Base-by-base conservation (phyloP, 2,797 vertebrate genomes). In the Clamator glandarius region DNA sequence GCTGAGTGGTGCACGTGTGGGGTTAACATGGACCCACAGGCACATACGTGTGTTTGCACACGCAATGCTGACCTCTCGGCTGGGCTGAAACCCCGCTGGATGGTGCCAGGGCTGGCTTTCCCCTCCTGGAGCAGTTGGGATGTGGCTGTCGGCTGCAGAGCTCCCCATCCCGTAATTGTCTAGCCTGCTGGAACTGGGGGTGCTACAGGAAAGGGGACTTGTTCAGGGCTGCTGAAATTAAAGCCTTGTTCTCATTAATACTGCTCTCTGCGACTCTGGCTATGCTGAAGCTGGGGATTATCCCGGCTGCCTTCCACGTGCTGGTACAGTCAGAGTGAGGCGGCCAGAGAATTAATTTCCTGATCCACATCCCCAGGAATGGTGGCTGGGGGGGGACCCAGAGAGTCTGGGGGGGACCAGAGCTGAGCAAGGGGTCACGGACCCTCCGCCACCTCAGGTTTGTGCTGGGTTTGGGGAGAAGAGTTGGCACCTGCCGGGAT, bases 371-470 rank as follows among this genome's bases (percentile, higher is more conserved):
- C 35, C n/a, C 15, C 15, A 3, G 70, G 58, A 88, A 28, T 0
- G 3, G 31, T 0, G 9, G 4, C 9, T 0, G 3, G 28, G 36
- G 39, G 46, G 28, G 42, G 52, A 6, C 2, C 2, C 1, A 0
- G 50, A 48, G 54, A 36, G 41, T 12, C 3, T 25, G 44, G 11
- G 42, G n/a, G n/a, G n/a, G 16, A 9, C 4, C 1, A 1, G 46
- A 46, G 42, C 20, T 2, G 1, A 26, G 39, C 23, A 35, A 31
- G 54, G 26, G 46, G 35, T 24, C 31, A 55, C 1, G 0, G n/a
- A 50, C 20, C 31, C 54, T 79, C 42, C 74, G 35, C 35, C 81
- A 9, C 11, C 0, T 0, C 0, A 4, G n/a, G 5, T n/a, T 24
- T 25, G 44, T 25, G 46, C 13, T 25, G 44, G 64, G 41, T 3